Evolutionary conservation across 2,888 invertebrate species (phyloP).

Genomic region (Vannuccia rotundouncinata): DNA sequence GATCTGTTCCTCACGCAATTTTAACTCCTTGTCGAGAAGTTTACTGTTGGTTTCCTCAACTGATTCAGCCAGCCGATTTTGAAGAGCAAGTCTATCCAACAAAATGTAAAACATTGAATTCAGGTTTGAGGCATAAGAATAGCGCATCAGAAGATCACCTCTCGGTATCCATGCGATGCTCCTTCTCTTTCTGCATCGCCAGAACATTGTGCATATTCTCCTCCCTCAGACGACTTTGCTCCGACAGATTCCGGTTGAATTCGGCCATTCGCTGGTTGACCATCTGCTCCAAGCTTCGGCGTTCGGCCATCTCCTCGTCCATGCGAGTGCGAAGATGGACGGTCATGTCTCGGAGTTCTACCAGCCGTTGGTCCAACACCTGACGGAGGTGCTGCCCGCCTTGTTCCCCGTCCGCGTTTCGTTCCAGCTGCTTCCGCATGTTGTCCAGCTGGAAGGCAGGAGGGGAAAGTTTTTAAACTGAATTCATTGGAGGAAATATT

Average conservation of each 20-base stretch:
- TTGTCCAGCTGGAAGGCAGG: constrained; percentile 48
- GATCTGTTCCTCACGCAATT: constrained; percentile 52
- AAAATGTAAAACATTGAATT: background rate
- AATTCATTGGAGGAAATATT: too few species aligned
- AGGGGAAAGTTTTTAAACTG: too few species aligned
- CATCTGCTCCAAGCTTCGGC: constrained; percentile 49
- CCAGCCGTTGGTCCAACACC: constrained; percentile 52
- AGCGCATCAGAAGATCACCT: constrained; percentile 27
- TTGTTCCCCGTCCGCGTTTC: constrained; percentile 47
- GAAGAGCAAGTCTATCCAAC: constrained; percentile 44
- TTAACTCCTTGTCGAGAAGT: constrained; percentile 51
- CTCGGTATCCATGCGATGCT: constrained; percentile 50
- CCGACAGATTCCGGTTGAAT: constrained; percentile 43
- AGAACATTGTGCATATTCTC: constrained; percentile 52
- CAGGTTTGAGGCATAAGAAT: background rate
- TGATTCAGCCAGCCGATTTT: constrained; percentile 48
- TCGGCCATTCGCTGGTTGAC: constrained; percentile 28
- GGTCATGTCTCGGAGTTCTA: constrained; percentile 48
- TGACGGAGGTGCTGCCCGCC: constrained; percentile 47
- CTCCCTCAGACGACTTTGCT: constrained; percentile 50
- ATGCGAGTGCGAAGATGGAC: constrained; percentile 49
- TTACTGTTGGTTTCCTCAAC: constrained; percentile 52
- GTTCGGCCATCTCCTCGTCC: constrained; percentile 50
- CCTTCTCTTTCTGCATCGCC: constrained; percentile 49
- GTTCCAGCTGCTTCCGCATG: constrained; percentile 48